Base-by-base conservation (phyloP, 92 coral and sea anemone species). In the Pocillopora meandrina region DNA sequence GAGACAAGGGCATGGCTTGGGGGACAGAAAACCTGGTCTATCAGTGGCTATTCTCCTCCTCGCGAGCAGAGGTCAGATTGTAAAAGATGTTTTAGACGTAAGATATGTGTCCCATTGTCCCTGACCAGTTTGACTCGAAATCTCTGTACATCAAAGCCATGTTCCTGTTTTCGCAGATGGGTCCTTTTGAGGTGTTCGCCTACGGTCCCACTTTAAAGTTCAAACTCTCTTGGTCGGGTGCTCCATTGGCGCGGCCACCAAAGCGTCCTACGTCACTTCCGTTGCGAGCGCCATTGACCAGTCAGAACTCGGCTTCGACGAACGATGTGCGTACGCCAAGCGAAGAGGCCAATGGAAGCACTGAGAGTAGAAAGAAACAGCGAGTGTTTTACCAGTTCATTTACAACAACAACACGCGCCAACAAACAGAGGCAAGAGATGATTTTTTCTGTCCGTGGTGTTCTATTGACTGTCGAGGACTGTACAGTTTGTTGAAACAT, bases 371-470 rank as follows among this genome's bases (percentile, higher is more conserved):
- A 62, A 96, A 95, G 79, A 85, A 81, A 66, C 93, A 92, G 76
- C 81, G 95, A 21, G 86, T 96, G 59, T 96, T 95, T 85, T 96
- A 96, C 83, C 99, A 96, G 90, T 96, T 96, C 75, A 96, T 96
- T 52, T 96, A 96, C 56, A 96, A 96, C 81, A 94, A 93, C 90
- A 94, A 96, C 77, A 96, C 99, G 7, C 90, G 98, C 21, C 99
- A 96, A 72, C 99, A 96, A 76, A 96, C 99, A 2, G 99, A 96
- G 85, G 99, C 99, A 8, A 78, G 99, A 14, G 96, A 96, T 26
- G 99, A 96, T 62, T 88, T 89, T 56, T 84, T 82, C 88, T 96
- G 99, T 74, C 99, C 99, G 23, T 96, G 99, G 99, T 96, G 99
- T 81, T 85, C 94, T 74, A 90, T 96, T n/a, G 95, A 96, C 67